A percentile compares a stretch with the other conserved stretches of the same genome.
Conservation (phyloP, 2,888 invertebrate genomes). For the Agonopterix arenella region DNA sequence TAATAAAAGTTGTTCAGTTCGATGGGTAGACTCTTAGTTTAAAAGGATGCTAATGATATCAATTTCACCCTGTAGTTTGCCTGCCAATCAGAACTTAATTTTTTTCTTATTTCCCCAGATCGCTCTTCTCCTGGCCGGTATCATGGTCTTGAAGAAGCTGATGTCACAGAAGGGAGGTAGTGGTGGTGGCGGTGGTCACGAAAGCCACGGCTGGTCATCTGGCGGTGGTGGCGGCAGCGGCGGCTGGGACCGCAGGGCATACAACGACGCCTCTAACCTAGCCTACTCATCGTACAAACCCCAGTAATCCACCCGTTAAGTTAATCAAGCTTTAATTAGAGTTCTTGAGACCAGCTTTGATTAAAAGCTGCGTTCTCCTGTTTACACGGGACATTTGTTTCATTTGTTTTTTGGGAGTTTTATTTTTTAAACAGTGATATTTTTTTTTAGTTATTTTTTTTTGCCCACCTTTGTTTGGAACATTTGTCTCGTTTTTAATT, state of each 20-base stretch:
- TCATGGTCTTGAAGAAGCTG: constrained; percentile 89
- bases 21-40: too few species aligned
- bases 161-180: constrained; percentile 80
- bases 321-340: constrained; percentile 6
- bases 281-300: constrained; percentile 82
- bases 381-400: constrained; percentile 8
- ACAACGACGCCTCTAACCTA: constrained; percentile 72
- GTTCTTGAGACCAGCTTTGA: constrained; percentile 2
- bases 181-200: constrained; percentile 58
- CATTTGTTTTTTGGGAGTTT: constrained; percentile 3
- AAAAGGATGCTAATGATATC: too few species aligned
- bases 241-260: constrained; percentile 84
- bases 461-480: constrained; percentile 9
- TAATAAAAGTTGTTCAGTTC: too few species aligned
- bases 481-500: constrained; percentile 7
- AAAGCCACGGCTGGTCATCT: constrained; percentile 73
- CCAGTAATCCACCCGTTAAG: constrained; percentile 21
- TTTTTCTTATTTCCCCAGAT: constrained; percentile 75
- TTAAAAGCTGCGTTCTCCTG: constrained; percentile 2
- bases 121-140: constrained; percentile 86
- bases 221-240: constrained; percentile 62
- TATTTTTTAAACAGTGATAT: neutral
- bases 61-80: too few species aligned
- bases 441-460: constrained; percentile 4
- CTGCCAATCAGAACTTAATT: neutral